Percentiles rank a stretch among this genome's conserved stretches.
These are phyloP conservation scores for Polyommatus icarus DNA, from an alignment of 2,888 invertebrate species.

Conservation along the genomic window DNA sequence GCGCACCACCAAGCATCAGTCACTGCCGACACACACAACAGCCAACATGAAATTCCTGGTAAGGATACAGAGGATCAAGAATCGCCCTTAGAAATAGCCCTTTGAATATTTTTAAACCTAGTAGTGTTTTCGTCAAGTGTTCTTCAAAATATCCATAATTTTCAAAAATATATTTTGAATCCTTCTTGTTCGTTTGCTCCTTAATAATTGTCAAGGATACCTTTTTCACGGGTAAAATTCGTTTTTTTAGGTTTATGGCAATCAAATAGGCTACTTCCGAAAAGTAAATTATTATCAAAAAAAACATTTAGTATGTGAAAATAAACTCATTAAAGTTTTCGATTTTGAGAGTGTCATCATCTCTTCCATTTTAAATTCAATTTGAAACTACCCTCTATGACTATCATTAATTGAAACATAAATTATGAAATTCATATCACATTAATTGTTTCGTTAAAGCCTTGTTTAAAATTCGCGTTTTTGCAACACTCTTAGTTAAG, in stretches of 20 bases:
- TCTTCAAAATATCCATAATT: too few species aligned
- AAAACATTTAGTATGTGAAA: too few species aligned
- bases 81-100: background rate
- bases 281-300: too few species aligned
- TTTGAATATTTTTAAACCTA: background rate
- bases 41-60: conserved; percentile 69
- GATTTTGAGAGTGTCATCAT: background rate
- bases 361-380: background rate
- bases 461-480: conserved; percentile 1
- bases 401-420: background rate
- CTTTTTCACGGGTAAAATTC: too few species aligned
- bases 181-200: too few species aligned
- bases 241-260: too few species aligned
- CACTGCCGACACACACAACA: conserved; percentile 49
- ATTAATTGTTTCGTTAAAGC: background rate
- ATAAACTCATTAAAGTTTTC: too few species aligned
- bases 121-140: too few species aligned
- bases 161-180: too few species aligned
- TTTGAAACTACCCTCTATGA: background rate
- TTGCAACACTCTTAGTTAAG: background rate
- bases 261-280: too few species aligned
- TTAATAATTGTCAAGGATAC: too few species aligned
- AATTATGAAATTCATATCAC: background rate
- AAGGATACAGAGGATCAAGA: conserved; percentile 45
- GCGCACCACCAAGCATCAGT: conserved; percentile 54